A percentile compares a stretch with the other conserved stretches of the same genome.
These are phyloP conservation scores for Cryptocephalus primarius DNA, from an alignment of 2,888 invertebrate species.

Conservation along the genomic window DNA sequence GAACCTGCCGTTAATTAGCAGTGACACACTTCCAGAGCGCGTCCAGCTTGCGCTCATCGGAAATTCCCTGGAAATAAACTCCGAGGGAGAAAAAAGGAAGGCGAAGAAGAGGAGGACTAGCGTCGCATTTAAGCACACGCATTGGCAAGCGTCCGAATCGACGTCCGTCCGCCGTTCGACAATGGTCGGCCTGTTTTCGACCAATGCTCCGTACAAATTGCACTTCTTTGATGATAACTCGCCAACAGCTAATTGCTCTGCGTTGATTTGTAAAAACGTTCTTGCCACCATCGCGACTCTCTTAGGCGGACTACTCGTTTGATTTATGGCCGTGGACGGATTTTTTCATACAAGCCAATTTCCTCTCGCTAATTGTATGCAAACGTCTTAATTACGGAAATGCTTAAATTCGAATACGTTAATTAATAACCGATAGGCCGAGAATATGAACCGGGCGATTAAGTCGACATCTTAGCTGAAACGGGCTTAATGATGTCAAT, in stretches of 20 bases:
- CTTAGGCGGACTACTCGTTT: conserved; percentile 17
- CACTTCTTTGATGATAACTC: conserved; percentile 37
- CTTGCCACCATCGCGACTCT: conserved; percentile 19
- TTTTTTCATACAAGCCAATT: conserved; percentile 6
- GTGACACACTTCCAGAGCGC: conserved; percentile 15
- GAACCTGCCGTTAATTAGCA: conserved; percentile 13
- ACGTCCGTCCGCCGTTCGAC: conserved; percentile 22
- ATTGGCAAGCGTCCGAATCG: conserved; percentile 26
- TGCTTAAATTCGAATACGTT: too few species aligned
- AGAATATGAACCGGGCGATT: too few species aligned
- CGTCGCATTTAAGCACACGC: conserved; percentile 11
- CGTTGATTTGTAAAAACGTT: conserved; percentile 33
- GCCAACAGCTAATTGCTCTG: conserved; percentile 34
- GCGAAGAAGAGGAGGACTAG: conserved; percentile 6
- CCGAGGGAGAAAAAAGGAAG: too few species aligned
- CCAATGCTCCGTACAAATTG: conserved; percentile 38
- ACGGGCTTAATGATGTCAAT: too few species aligned
- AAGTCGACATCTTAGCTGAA: too few species aligned
- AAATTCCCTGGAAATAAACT: neutral
- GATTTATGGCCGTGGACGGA: conserved; percentile 17
- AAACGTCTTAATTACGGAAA: too few species aligned
- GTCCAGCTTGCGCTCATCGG: conserved; percentile 11
- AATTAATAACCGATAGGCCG: too few species aligned
- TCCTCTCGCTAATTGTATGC: conserved; percentile 8
- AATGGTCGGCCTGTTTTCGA: conserved; percentile 26